These are phyloP conservation scores for Trachelus tabidus DNA, from an alignment of 2,888 invertebrate species.

Conservation along the genomic window DNA sequence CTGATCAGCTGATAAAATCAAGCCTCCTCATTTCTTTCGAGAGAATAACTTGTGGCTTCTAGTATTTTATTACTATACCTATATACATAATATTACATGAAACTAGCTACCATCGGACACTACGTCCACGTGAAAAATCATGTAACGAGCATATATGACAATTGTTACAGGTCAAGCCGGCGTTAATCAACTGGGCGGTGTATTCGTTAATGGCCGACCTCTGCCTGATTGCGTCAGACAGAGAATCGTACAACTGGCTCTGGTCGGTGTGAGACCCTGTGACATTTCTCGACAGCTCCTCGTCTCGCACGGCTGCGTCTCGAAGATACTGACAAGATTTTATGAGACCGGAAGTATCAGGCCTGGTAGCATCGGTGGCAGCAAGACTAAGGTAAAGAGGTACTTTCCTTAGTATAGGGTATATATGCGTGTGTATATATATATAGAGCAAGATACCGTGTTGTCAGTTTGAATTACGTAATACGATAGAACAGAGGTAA, in stretches of 20 bases:
- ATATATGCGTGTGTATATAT: slow-evolving; percentile 44
- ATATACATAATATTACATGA: not conserved
- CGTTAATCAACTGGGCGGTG: slow-evolving; percentile 96
- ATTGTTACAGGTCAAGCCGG: slow-evolving; percentile 87
- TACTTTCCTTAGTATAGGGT: not conserved
- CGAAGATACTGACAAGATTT: slow-evolving; percentile 95
- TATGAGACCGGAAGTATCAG: slow-evolving; percentile 97
- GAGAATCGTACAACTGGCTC: slow-evolving; percentile 92
- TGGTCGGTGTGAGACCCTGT: slow-evolving; percentile 94
- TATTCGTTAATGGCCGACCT: slow-evolving; percentile 97
- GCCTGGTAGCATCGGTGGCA: slow-evolving; percentile 94
- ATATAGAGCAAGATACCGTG: not conserved
- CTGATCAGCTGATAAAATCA: not conserved
- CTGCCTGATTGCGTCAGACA: slow-evolving; percentile 93
- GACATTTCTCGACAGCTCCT: slow-evolving; percentile 96
- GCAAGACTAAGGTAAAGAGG: slow-evolving; percentile 89
- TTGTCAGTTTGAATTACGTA: not conserved
- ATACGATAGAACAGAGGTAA: not conserved
- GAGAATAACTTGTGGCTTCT: not conserved
- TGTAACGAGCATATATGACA: not conserved
- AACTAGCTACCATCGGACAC: not conserved
- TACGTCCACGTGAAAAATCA: not conserved
- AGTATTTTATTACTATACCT: not conserved
- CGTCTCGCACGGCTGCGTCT: slow-evolving; percentile 97
- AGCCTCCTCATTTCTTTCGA: not conserved